Percentiles rank a stretch among this genome's conserved stretches.
Evolutionary conservation across 64 coral and sea anemone genomes (phyloP).

Genomic region (Dendronephthya gigantea): DNA sequence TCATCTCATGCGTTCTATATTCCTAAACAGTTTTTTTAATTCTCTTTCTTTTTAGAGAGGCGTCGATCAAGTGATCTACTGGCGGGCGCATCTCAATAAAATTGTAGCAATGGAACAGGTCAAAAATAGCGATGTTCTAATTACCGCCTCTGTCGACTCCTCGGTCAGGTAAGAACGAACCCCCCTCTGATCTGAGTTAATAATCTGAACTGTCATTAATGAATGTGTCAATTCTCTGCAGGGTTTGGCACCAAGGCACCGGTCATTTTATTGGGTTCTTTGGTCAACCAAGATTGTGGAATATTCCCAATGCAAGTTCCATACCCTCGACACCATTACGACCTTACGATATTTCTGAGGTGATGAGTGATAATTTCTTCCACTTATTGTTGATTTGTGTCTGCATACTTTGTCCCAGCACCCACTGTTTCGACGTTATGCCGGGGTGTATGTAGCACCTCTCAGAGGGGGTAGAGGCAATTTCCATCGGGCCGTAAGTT

Average conservation of each 20-base stretch:
- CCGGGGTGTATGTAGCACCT: too few species aligned
- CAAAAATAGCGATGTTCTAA: conserved; percentile 56
- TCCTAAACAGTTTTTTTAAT: not conserved
- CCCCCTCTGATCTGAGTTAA: not conserved
- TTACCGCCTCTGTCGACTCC: conserved; percentile 81
- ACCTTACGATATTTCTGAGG: conserved; percentile 94
- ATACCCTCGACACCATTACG: conserved; percentile 80
- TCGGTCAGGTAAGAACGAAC: conserved; percentile 55
- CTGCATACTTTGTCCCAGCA: too few species aligned
- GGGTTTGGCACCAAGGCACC: conserved; percentile 88
- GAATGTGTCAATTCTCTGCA: too few species aligned
- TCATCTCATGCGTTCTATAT: too few species aligned
- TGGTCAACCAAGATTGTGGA: conserved; percentile 77
- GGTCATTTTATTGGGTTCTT: conserved; percentile 99
- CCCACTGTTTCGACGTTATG: too few species aligned
- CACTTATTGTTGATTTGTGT: too few species aligned
- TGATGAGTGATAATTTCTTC: not conserved
- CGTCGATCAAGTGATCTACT: conserved; percentile 86
- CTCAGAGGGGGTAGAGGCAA: too few species aligned
- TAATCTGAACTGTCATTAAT: too few species aligned
- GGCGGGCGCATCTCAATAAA: conserved; percentile 79
- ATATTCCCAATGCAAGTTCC: conserved; percentile 69
- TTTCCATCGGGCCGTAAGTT: too few species aligned
- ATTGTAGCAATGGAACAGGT: conserved; percentile 81
- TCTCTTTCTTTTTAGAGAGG: conserved; percentile 44